Conservation (phyloP, 2,888 invertebrate species). For the Lamellibrachia columna region DNA sequence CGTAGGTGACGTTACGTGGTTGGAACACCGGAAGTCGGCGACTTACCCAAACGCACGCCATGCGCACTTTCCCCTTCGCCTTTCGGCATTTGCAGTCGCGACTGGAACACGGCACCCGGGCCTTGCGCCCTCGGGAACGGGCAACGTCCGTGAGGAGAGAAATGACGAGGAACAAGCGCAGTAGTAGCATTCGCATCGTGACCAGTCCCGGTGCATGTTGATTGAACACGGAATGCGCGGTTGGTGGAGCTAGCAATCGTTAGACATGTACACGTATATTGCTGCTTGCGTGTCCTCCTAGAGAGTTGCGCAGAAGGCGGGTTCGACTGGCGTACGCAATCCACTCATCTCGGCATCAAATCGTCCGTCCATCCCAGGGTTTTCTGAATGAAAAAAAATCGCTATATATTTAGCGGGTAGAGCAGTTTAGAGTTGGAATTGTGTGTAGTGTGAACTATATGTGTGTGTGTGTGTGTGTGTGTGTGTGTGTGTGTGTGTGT, state of each 20-base stretch:
- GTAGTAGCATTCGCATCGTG: neutral
- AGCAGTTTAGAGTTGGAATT: neutral
- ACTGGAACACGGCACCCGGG: neutral
- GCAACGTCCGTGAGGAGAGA: neutral
- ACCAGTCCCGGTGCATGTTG: neutral
- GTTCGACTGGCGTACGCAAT: neutral
- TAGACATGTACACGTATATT: neutral
- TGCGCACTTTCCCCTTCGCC: conserved; percentile 6
- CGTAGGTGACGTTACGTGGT: neutral
- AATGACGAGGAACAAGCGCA: neutral
- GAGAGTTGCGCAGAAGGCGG: neutral
- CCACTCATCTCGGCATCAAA: neutral
- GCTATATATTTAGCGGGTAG: neutral
- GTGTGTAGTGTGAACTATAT: no score
- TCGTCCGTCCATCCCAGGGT: neutral
- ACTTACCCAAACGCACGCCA: neutral
- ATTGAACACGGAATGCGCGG: neutral
- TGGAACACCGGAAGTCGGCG: conserved; percentile 9
- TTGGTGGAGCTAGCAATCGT: neutral
- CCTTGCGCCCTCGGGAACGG: neutral
- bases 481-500: no score
- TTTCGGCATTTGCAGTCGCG: neutral
- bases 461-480: no score
- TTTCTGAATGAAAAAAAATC: neutral
- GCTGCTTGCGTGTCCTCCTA: neutral